Evolutionary conservation across 2,888 invertebrate genomes (phyloP).

Genomic region (Pachymerium ferrugineum): DNA sequence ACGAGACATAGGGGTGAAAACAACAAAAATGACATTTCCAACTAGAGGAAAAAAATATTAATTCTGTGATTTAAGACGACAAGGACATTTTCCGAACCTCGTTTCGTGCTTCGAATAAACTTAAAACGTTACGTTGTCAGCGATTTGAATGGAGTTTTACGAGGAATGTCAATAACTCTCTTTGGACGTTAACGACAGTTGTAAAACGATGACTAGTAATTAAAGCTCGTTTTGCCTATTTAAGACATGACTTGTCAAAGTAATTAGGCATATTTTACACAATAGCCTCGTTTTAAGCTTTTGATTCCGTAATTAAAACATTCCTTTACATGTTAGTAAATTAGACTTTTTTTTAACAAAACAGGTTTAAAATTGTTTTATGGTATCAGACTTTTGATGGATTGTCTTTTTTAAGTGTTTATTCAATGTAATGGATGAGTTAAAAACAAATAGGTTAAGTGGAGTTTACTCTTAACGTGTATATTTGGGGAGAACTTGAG

Average conservation of each 20-base stretch:
- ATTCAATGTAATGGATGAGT: no score
- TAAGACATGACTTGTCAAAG: neutral
- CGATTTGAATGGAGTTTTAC: neutral
- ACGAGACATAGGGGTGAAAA: constrained; percentile 5
- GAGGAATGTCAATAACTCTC: neutral
- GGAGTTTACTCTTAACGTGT: no score
- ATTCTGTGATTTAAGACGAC: no score
- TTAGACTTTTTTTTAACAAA: no score
- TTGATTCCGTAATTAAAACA: constrained; percentile 9
- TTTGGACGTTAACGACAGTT: neutral
- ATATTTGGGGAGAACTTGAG: no score
- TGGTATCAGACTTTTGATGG: no score
- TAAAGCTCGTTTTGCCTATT: neutral
- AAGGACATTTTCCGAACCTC: no score
- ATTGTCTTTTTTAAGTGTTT: no score
- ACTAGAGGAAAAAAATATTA: neutral
- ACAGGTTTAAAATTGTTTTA: no score
- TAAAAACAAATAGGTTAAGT: no score
- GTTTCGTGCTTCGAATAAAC: neutral
- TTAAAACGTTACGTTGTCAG: no score
- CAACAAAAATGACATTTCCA: neutral
- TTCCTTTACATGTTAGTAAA: neutral
- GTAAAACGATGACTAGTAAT: constrained; percentile 9
- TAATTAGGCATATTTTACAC: constrained; percentile 1
- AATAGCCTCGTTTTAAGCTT: neutral